Base-by-base conservation (phyloP, 2,888 invertebrate genomes). In the Aleiodes testaceus region DNA sequence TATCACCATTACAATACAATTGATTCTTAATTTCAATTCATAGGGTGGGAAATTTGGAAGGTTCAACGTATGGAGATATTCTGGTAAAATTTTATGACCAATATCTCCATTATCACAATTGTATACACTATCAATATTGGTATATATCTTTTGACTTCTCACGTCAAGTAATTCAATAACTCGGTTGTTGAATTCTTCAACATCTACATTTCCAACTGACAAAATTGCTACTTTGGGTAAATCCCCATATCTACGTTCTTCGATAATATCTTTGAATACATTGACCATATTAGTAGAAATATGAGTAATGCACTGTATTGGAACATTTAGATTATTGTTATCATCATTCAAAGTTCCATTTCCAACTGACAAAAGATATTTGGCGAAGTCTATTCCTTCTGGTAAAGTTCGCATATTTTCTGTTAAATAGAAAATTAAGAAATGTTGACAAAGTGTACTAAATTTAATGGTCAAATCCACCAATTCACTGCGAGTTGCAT, bases 121-220 rank as follows among this genome's bases (percentile, higher is more conserved):
- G 11, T 74, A 66, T 12, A 59, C 45, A 18, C 30, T 74, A 61
- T 75, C 70, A 6, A 75, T 49, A 50, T 73, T 70, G 1, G 67
- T 72, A 16, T 75, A 70, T 2, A 75, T 45, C 30, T 47, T 42
- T 66, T 75, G 75, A 12, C 36, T 69, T 26, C 6, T n/a, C 2
- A 14, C 64, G 20, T 75, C 75, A 44, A 75, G 61, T 18, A 74
- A 63, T 12, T 66, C n/a, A 16, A 74, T 64, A 36, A 77, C 72
- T 53, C 59, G 55, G 52, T 61, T 14, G 66, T 79, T 79, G n/a
- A 79, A 72, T 66, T 75, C 75, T 65, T 75, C 66, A 7, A 77
- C 78, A 55, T 79, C 77, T 14, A 66, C 50, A 73, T 77, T 77
- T 53, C 76, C 66, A 26, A 76, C 73, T 36, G 75, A 71, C 70